These are phyloP conservation scores for Borostomias antarcticus DNA, from an alignment of 2,797 vertebrate species.

Conservation along the genomic window DNA sequence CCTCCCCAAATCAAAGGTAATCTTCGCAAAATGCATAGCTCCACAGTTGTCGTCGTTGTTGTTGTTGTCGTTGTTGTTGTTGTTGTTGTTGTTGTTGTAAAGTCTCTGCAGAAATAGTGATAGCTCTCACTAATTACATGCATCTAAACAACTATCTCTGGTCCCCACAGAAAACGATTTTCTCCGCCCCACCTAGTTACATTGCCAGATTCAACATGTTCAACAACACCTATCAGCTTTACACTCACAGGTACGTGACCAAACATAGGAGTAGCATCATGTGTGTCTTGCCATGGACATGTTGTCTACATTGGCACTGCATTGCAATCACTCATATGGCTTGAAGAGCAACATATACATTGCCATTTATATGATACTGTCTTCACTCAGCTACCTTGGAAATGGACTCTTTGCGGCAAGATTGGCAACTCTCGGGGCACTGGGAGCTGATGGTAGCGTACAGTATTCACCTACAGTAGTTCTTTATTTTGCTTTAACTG, in stretches of 20 bases:
- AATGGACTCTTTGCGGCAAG: conserved; percentile 93
- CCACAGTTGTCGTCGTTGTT: too few species aligned
- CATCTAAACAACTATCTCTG: conserved; percentile 15
- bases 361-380: conserved; percentile 7
- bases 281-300: not conserved
- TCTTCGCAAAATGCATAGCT: conserved; percentile 1
- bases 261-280: not conserved
- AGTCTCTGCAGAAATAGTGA: not conserved
- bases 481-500: too few species aligned
- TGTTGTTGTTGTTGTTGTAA: not conserved
- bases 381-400: conserved; percentile 87
- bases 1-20: conserved; percentile 89
- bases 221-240: conserved; percentile 90
- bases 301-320: not conserved
- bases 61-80: not conserved
- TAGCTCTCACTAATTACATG: not conserved
- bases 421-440: conserved; percentile 89
- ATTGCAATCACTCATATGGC: too few species aligned
- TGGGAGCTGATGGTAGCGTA: conserved; percentile 85
- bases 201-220: conserved; percentile 93
- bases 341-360: too few species aligned
- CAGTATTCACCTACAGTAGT: too few species aligned
- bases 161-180: conserved; percentile 87
- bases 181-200: conserved; percentile 84
- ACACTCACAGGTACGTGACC: conserved; percentile 91